Base-by-base conservation (phyloP, 2,797 vertebrate species). In the Hylomyscus alleni region DNA sequence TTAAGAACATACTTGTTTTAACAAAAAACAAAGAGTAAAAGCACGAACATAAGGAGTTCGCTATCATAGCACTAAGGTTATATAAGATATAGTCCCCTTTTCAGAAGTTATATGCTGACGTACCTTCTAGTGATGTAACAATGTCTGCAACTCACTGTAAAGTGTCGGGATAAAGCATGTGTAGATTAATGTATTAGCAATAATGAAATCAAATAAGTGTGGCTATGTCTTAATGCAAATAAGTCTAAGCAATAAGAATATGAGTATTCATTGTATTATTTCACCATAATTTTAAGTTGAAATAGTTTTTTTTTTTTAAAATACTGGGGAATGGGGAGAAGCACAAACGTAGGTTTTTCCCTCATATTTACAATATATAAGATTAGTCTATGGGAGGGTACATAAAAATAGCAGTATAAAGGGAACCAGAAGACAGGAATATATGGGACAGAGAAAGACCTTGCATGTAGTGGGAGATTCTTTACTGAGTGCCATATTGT, bases 271-370 rank as follows among this genome's bases (percentile, higher is more conserved):
- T 2, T 60, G 1, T 77, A 95, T 56, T 75, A 89, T 62, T 83
- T 91, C 67, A 88, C 58, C 40, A 94, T 80, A 78, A 93, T 84
- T 95, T 92, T 89, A 95, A 90, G 69, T 80, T 85, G 52, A 84
- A 87, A 67, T 56, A 17, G 20, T 22, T 58, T 44, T 44, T 44
- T 44, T 77, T 60, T 90, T 84, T 87, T 83, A 75, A 69, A 87
- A 86, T 54, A 22, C 40, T 89, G 24, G 20, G 26, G 29, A 11
- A 62, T 60, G 10, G 26, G 29, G 6, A 62, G 54, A 5, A 88
- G 20, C 14, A 88, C 11, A 90, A 37, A 91, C n/a, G 3, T 76
- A 77, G 62, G 15, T 60, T 91, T 96, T 50, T 26, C 12, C 72
- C 84, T 91, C 84, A 87, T 76, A 94, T 12, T 96, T 14, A 77